Evolutionary conservation across 2,797 vertebrate genomes (phyloP).

Genomic region (Microctenopoma lineatum): DNA sequence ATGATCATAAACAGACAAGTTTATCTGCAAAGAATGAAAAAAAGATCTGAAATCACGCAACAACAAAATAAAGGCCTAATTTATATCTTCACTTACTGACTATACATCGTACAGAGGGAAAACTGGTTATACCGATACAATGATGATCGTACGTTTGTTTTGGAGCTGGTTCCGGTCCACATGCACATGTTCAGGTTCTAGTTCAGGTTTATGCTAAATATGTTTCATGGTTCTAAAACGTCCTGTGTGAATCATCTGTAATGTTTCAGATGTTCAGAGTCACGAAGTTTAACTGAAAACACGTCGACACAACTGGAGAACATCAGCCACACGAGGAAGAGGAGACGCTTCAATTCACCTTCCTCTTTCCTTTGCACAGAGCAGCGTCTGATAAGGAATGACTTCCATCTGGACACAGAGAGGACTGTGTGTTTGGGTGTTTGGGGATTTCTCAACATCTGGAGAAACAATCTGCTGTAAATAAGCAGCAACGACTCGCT

Average conservation of each 20-base stretch:
- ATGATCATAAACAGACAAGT: too few species aligned
- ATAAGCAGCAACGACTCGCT: slow-evolving; percentile 81
- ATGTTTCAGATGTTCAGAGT: background rate
- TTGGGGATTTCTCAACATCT: slow-evolving; percentile 81
- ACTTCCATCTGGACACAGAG: slow-evolving; percentile 81
- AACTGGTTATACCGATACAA: too few species aligned
- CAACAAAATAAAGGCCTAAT: too few species aligned
- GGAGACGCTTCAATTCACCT: slow-evolving; percentile 52
- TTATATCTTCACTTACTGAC: too few species aligned
- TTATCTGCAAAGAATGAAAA: too few species aligned
- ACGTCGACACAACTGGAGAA: slow-evolving; percentile 35
- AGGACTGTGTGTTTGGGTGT: slow-evolving; percentile 35
- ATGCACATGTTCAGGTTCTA: too few species aligned
- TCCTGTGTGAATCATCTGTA: background rate
- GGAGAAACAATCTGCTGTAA: slow-evolving; percentile 85
- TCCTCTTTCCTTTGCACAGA: slow-evolving; percentile 51
- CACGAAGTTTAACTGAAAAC: background rate
- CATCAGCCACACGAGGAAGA: slow-evolving; percentile 30
- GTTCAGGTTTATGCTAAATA: too few species aligned
- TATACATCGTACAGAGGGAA: too few species aligned
- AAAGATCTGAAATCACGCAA: too few species aligned
- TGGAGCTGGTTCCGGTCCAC: too few species aligned
- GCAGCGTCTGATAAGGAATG: slow-evolving; percentile 76
- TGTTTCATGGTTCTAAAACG: too few species aligned
- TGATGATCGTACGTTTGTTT: too few species aligned